Conservation (phyloP, 2,888 invertebrate genomes). For the Diabrotica balteata region DNA sequence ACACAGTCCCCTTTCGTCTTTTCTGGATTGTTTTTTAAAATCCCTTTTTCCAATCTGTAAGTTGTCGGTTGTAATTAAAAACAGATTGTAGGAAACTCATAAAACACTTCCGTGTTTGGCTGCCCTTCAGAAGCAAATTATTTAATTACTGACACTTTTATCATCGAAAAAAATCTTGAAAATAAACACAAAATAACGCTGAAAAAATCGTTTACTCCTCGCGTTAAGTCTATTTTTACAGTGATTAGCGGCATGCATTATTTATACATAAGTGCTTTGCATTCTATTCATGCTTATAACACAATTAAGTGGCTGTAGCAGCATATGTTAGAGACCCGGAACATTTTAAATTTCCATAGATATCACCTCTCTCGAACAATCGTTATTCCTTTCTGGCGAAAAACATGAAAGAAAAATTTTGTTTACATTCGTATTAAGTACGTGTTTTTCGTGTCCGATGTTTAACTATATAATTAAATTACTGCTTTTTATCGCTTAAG, state of each 20-base stretch:
- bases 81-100: too few species aligned
- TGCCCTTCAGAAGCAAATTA: background rate
- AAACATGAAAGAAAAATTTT: conserved; percentile 16
- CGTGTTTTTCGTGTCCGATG: conserved; percentile 3
- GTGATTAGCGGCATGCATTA: conserved; percentile 29
- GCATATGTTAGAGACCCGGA: conserved; percentile 29
- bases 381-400: conserved; percentile 17
- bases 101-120: background rate
- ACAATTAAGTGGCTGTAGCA: conserved; percentile 29
- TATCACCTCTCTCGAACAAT: conserved; percentile 25
- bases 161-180: background rate
- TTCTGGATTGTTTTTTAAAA: too few species aligned
- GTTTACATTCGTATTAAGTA: conserved; percentile 14
- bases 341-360: conserved; percentile 30
- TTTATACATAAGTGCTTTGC: conserved; percentile 27
- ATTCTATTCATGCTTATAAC: conserved; percentile 29
- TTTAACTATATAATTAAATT: background rate
- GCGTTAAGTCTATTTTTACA: conserved; percentile 28
- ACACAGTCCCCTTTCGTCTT: too few species aligned
- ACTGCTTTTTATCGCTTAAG: too few species aligned
- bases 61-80: too few species aligned
- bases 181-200: conserved; percentile 7
- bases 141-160: background rate
- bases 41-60: too few species aligned
- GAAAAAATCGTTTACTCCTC: conserved; percentile 18